phyloP scores from a whole-genome alignment of 2,888 invertebrate species.

The Dolichopus griseipennis region DNA sequence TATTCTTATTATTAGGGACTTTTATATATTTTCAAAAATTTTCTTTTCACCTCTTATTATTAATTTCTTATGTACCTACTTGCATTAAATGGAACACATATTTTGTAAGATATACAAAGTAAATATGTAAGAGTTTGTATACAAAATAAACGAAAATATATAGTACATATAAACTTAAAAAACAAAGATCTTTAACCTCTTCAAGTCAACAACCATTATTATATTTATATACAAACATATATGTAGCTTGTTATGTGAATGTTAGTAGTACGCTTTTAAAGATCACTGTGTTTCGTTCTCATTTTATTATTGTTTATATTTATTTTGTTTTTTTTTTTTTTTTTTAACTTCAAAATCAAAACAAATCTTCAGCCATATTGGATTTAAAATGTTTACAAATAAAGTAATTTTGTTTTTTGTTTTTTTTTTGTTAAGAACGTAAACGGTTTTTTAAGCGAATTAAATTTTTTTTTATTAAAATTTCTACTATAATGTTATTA shows the following conservation, averaged over 20 bases:
- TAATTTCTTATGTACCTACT: not conserved
- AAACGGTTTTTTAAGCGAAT: not conserved
- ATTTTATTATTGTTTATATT: too few species aligned
- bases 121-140: not conserved
- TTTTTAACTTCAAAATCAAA: not conserved
- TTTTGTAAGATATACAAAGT: not conserved
- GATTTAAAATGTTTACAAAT: slow-evolving; percentile 2
- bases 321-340: not conserved
- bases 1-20: not conserved
- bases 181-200: not conserved
- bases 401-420: not conserved
- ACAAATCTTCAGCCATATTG: slow-evolving; percentile 3
- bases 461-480: not conserved
- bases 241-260: too few species aligned
- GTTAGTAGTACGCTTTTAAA: too few species aligned
- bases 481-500: not conserved
- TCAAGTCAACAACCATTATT: slow-evolving; percentile 6
- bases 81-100: not conserved
- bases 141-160: not conserved
- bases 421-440: not conserved
- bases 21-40: not conserved
- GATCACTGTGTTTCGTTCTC: too few species aligned
- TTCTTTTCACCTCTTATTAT: not conserved
- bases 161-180: not conserved
- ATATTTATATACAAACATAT: too few species aligned